A percentile compares a stretch with the other conserved stretches of the same genome.
Conservation (phyloP, 2,113 vertebrate genomes). For the Alligator mississippiensis region DNA sequence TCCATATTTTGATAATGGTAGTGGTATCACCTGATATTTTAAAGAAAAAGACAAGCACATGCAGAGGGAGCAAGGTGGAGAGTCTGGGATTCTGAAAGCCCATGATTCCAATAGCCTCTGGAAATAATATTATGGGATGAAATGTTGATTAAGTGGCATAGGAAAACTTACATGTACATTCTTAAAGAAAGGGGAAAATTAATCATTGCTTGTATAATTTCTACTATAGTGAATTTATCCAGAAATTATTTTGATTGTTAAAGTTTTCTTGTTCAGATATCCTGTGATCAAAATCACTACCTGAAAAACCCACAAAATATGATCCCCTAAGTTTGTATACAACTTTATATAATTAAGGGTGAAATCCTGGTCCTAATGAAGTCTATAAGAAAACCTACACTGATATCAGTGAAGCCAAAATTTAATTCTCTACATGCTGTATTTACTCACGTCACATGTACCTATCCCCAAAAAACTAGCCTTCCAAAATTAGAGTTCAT, state of each 20-base stretch:
- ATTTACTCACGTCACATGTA: too few relatives aligned
- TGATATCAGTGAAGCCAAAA: neutral
- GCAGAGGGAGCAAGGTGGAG: neutral
- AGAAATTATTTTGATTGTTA: neutral
- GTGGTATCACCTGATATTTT: neutral
- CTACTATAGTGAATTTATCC: neutral
- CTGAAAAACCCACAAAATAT: neutral
- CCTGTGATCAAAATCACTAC: neutral
- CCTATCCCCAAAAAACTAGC: too few relatives aligned
- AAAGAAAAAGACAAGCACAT: neutral
- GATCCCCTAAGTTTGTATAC: neutral
- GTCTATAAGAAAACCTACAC: neutral
- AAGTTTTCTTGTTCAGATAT: neutral
- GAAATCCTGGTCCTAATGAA: neutral
- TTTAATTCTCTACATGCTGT: neutral
- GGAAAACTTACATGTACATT: too few relatives aligned
- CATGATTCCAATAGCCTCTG: neutral
- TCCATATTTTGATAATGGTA: too few relatives aligned
- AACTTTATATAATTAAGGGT: neutral
- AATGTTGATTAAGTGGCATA: too few relatives aligned
- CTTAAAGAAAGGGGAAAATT: too few relatives aligned
- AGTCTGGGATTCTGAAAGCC: neutral
- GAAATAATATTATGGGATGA: neutral
- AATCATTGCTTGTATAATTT: too few relatives aligned
- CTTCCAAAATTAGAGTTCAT: too few relatives aligned